Evolutionary conservation across 2,113 vertebrate genomes (phyloP).

Genomic region (Penelope pileata): DNA sequence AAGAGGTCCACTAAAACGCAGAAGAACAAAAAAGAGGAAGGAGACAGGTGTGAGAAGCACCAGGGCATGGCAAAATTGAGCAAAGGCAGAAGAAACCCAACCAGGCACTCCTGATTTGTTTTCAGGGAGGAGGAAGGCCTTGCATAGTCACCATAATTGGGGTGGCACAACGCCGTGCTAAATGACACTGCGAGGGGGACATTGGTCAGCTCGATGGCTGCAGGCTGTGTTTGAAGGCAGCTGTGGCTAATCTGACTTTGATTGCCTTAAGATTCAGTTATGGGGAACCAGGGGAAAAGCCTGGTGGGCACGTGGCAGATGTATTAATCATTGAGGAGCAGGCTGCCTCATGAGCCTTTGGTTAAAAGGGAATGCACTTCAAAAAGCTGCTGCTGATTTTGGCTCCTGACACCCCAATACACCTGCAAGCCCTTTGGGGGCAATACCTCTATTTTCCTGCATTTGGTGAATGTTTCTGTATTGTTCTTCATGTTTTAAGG

Average conservation of each 20-base stretch:
- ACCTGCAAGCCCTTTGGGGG: background rate
- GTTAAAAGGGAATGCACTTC: constrained; percentile 32
- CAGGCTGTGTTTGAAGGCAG: background rate
- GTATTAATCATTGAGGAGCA: background rate
- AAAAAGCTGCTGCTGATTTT: constrained; percentile 26
- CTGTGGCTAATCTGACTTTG: constrained; percentile 4
- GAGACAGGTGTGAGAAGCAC: background rate
- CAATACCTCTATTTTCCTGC: background rate
- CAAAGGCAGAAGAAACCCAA: background rate
- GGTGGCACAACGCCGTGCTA: background rate
- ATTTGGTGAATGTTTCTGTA: background rate
- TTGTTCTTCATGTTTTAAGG: background rate
- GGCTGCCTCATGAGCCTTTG: background rate
- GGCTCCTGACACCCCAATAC: background rate
- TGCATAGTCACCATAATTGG: accelerated
- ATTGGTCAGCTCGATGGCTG: background rate
- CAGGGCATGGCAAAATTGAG: background rate
- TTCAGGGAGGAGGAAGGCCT: background rate
- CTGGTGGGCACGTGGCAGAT: background rate
- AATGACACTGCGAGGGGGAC: background rate
- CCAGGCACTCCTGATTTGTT: background rate
- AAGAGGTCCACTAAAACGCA: background rate
- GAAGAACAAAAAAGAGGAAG: background rate
- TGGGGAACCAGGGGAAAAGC: background rate
- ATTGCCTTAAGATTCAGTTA: constrained; percentile 33